Conservation (phyloP, 2,797 vertebrate genomes). For the Hozukius guyotensis region DNA sequence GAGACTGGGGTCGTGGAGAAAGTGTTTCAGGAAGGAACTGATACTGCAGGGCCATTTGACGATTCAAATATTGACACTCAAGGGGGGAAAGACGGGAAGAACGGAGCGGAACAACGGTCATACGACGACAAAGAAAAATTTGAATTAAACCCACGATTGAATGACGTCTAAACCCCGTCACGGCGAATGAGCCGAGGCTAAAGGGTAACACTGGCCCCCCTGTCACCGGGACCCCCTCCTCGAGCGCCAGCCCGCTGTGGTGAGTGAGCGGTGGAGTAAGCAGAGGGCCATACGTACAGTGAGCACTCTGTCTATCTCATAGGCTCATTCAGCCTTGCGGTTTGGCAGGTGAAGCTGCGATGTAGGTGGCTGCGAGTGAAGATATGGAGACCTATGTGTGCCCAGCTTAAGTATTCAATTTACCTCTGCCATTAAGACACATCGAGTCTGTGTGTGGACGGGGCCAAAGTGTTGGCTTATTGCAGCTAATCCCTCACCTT, state of each 20-base stretch:
- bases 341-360: slow-evolving; percentile 72
- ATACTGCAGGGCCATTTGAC: slow-evolving; percentile 53
- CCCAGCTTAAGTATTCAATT: slow-evolving; percentile 72
- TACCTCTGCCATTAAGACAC: slow-evolving; percentile 55
- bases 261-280: slow-evolving; percentile 64
- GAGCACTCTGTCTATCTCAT: slow-evolving; percentile 72
- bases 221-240: slow-evolving; percentile 58
- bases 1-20: slow-evolving; percentile 26
- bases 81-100: slow-evolving; percentile 31
- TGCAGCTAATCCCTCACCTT: slow-evolving; percentile 60
- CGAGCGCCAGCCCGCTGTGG: slow-evolving; percentile 52
- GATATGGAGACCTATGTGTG: slow-evolving; percentile 68
- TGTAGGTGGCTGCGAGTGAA: slow-evolving; percentile 78
- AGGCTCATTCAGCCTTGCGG: slow-evolving; percentile 74
- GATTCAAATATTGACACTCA: slow-evolving; percentile 57
- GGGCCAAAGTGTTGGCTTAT: slow-evolving; percentile 37
- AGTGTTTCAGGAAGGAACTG: slow-evolving; percentile 64
- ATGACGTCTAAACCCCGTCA: slow-evolving; percentile 33
- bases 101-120: slow-evolving; percentile 24
- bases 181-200: slow-evolving; percentile 27
- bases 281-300: slow-evolving; percentile 67
- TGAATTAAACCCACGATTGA: slow-evolving; percentile 29
- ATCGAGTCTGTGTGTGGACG: slow-evolving; percentile 42
- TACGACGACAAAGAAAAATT: slow-evolving; percentile 11
- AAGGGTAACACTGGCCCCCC: slow-evolving; percentile 65